Base-by-base conservation (phyloP, 2,888 invertebrate genomes). In the Drosophila rellima region DNA sequence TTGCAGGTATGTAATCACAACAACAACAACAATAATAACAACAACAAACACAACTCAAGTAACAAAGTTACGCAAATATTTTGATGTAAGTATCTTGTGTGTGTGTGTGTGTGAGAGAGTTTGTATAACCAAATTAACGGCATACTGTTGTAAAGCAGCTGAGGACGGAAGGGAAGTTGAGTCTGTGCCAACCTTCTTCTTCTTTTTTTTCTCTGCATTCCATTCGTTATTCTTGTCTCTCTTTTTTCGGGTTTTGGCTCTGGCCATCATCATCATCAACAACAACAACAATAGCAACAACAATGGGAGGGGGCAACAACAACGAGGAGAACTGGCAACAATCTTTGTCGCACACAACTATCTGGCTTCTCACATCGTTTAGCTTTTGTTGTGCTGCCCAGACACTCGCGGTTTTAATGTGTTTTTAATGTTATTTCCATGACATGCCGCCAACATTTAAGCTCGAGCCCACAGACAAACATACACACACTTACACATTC, bases 391-490 rank as follows among this genome's bases (percentile, higher is more conserved):
- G 67, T 73, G 75, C 70, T 76, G 86, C 77, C 74, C 81, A 85
- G 82, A 84, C 85, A 88, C 83, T 88, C 78, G 83, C 87, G 86
- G 79, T 88, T 85, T 90, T 87, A 87, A 87, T 87, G 87, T 90
- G 87, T 87, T 87, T 87, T 87, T 87, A 87, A 87, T 87, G 87
- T 87, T 87, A 90, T 90, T 87, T 90, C 78, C 90, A 81, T 88
- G 88, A 75, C 87, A 82, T 81, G 75, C 80, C 83, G 83, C 83
- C 83, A 88, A 88, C 83, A 88, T 84, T 89, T 83, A 87, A 89
- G 87, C 89, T 75, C 71, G 84, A 64, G 65, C 81, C 64, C 74
- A 65, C 61, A 23, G 40, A 51, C 42, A 29, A 20, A 55, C 65
- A 23, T 47, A 56, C 40, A 39, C 7, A 35, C n/a, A 35, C 5